These are phyloP conservation scores for Platycnemis pennipes DNA, from an alignment of 2,888 invertebrate genomes.

Conservation along the genomic window DNA sequence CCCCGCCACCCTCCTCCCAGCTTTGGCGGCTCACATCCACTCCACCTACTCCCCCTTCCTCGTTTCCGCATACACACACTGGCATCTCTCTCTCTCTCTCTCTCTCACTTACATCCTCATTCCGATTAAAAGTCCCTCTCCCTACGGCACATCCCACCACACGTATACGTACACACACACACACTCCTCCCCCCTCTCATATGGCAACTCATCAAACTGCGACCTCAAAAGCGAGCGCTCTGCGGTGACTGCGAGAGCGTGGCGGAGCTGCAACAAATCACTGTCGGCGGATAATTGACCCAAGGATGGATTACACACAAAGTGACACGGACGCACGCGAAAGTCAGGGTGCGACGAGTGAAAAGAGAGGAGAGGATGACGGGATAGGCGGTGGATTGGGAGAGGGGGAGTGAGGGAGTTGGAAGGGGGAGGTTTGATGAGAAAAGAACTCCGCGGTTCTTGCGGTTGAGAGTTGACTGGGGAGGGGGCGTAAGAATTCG, in stretches of 20 bases:
- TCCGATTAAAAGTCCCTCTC: not conserved
- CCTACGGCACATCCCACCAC: not conserved
- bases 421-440: not conserved
- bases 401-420: not conserved
- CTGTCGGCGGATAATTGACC: conserved; percentile 67
- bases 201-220: conserved; percentile 59
- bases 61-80: not conserved
- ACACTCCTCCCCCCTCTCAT: not conserved
- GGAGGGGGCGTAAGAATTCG: not conserved
- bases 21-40: no score
- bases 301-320: conserved; percentile 57
- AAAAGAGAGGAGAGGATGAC: not conserved
- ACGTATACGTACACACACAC: not conserved
- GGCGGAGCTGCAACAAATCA: conserved; percentile 58
- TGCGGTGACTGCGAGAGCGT: conserved; percentile 31
- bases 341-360: conserved; percentile 15
- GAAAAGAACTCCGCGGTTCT: not conserved
- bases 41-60: not conserved
- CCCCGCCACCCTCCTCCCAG: not conserved
- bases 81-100: not conserved
- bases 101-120: not conserved
- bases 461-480: not conserved
- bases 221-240: conserved; percentile 62
- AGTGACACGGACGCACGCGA: conserved; percentile 6
- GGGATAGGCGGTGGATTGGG: not conserved